Conservation (phyloP, 2,888 invertebrate species). For the Rotaria magnacalcarata region DNA sequence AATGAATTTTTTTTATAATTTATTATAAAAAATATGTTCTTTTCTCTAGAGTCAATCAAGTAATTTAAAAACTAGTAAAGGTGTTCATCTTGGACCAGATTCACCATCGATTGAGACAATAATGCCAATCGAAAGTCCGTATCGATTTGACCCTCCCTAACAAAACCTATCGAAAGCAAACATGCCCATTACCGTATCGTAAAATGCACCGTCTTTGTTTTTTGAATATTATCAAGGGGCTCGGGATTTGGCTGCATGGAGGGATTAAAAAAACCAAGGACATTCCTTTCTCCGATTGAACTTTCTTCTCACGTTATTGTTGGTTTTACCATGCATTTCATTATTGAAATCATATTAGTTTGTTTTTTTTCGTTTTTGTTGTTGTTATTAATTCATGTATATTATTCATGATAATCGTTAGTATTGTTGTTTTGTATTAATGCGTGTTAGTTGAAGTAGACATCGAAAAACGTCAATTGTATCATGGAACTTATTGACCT, state of each 20-base stretch:
- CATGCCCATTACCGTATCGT: background rate
- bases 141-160: conserved; percentile 30
- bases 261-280: background rate
- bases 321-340: background rate
- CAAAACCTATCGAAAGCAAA: background rate
- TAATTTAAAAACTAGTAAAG: background rate
- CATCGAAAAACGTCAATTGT: background rate
- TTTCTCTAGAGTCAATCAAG: background rate
- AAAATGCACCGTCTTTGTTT: background rate
- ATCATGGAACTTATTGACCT: background rate
- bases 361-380: background rate
- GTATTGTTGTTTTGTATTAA: background rate
- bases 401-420: background rate
- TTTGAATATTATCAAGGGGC: background rate
- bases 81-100: background rate
- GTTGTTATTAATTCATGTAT: background rate
- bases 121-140: background rate
- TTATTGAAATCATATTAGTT: background rate
- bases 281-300: background rate
- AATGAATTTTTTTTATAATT: background rate
- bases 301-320: background rate
- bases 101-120: conserved; percentile 12
- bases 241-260: background rate
- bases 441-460: background rate
- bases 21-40: background rate